Evolutionary conservation across 2,888 invertebrate species (phyloP), one percentile per base, ranked within the genome.

Genomic region (Euproctis similis): DNA sequence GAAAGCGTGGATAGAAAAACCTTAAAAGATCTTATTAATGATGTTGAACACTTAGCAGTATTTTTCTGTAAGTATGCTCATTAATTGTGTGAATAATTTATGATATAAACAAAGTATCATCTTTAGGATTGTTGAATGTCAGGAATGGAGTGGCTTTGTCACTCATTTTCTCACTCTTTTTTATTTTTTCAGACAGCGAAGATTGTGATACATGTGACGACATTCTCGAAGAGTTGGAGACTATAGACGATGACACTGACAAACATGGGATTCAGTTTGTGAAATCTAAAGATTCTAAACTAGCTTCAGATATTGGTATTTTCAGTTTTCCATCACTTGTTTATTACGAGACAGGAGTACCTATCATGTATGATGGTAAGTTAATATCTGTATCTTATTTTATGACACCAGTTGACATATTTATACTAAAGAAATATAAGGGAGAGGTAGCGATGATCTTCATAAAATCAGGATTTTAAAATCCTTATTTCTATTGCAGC

Each of bases 321-420:
- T 94, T 94, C 78, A 93, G 94, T 59, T 94, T 96, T 66, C 96
- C 96, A 40, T 94, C 95, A 36, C 85, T 96, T 52, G 95, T 96
- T 28, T 96, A 95, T 75, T 96, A 96, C 65, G 95, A 96, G 82
- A 95, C 95, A 35, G 95, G 95, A 45, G 94, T 95, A 49, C 96
- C 96, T 54, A 95, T 95, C 63, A 94, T 95, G 92, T 96, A 94
- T 77, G 94, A 95, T 86, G 96, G 96, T 96, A 88, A 92, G 92
- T 71, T 9, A 37, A 3, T 16, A 4, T 1, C 2, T 21, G 12
- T 17, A 19, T 19, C 2, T 19, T n/a, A 8, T n/a, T n/a, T n/a
- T n/a, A n/a, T n/a, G n/a, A n/a, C n/a, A n/a, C n/a, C n/a, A n/a
- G n/a, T n/a, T n/a, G n/a, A n/a, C n/a, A n/a, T n/a, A n/a, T n/a